A percentile compares a stretch with the other conserved stretches of the same genome.
Conservation (phyloP, 2,113 vertebrate species). For the Octodon degus region DNA sequence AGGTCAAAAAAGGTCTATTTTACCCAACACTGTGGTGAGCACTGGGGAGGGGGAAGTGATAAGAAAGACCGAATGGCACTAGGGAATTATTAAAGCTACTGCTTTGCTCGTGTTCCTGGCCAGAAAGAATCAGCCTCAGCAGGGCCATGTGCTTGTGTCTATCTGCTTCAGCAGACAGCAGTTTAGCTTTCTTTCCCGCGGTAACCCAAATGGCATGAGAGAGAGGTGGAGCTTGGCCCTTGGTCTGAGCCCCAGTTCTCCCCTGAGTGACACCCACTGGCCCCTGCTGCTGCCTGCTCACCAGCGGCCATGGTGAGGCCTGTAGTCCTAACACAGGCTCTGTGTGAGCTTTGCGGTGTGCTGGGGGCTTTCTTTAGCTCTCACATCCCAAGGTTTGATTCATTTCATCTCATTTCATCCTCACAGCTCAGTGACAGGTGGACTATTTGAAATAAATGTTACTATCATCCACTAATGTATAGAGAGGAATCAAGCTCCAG, state of each 20-base stretch:
- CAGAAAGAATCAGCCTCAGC: neutral
- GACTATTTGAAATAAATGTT: neutral
- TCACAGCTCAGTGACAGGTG: neutral
- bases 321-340: neutral
- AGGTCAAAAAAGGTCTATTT: neutral
- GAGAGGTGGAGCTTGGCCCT: neutral
- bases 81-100: neutral
- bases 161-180: neutral
- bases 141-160: neutral
- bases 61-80: neutral
- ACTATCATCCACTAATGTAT: fast-evolving
- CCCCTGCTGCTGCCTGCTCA: neutral
- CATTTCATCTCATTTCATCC: neutral
- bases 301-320: neutral
- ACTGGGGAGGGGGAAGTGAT: fast-evolving
- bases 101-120: neutral
- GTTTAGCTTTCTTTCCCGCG: fast-evolving
- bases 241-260: neutral
- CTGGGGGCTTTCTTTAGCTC: neutral
- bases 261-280: neutral
- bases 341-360: fast-evolving
- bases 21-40: neutral
- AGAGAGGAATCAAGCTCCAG: neutral
- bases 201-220: neutral
- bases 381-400: fast-evolving